Evolutionary conservation across 2,888 invertebrate genomes (phyloP), one percentile per base, ranked within the genome.

Genomic region (Portevinia maculata): DNA sequence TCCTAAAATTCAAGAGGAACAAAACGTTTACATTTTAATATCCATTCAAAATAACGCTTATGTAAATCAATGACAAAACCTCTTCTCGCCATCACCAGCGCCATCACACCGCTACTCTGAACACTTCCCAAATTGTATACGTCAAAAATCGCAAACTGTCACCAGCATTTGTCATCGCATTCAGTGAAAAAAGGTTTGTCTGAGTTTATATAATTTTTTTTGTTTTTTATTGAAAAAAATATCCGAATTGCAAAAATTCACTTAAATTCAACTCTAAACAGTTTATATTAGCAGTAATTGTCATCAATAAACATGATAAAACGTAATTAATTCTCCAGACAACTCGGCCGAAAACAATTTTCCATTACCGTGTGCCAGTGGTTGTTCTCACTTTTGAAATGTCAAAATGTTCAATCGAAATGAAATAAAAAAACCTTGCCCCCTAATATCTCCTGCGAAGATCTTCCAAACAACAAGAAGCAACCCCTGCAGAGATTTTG

Each of bases 401-500:
- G 83, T 83, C 83, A 83, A 67, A 53, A 13, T 55, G 50, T 78
- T 70, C 32, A 30, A 44, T 9, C 44, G 19, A 44, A 44, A 9
- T 11, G 44, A 8, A 34, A 46, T 28, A 52, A 65, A 71, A 75
- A 67, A 65, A 44, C 44, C 3, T 24, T 24, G 24, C 24, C 24
- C 17, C 37, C 34, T 8, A 13, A 79, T 67, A 79, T 84, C 85
- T 85, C 85, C 85, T 85, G 84, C 85, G 84, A 85, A 84, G 85
- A 85, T 79, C 21, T 73, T 79, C 55, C 76, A 79, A 84, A 81
- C 74, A 73, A 76, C 70, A 85, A 55, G 48, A 83, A 67, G 17
- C 64, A 84, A 84, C 85, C 85, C 85, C 85, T 85, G 84, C 85
- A 85, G 84, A 74, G 85, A 83, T 64, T 46, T 67, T 75, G 76